phyloP scores from a whole-genome alignment of 2,113 vertebrate genomes.

The Lepus americanus region DNA sequence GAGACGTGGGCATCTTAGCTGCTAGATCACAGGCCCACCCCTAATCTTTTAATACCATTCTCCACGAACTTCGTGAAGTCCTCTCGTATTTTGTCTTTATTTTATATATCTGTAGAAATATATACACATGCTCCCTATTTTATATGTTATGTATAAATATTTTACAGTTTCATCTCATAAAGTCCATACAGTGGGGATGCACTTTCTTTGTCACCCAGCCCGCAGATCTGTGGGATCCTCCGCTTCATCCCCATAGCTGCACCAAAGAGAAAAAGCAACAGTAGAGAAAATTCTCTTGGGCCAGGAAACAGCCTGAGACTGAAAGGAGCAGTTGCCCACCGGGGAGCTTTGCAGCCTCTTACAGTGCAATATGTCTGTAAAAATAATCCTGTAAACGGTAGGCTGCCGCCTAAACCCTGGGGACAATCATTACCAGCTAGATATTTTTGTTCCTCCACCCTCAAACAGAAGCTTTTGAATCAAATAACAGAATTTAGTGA shows the following conservation, averaged over 20 bases:
- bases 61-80: too few species aligned
- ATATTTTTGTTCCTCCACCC: background rate
- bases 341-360: background rate
- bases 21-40: too few species aligned
- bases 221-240: background rate
- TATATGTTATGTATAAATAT: background rate
- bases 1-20: too few species aligned
- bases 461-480: slow-evolving; percentile 33
- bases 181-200: background rate
- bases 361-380: background rate
- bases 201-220: background rate
- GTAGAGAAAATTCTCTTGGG: background rate
- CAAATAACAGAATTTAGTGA: slow-evolving; percentile 33
- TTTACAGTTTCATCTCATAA: background rate
- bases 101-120: background rate
- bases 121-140: background rate
- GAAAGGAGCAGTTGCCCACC: background rate
- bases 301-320: background rate
- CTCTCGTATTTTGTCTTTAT: background rate
- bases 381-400: background rate
- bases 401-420: background rate
- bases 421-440: background rate
- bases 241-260: background rate
- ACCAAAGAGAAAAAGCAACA: background rate
- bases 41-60: too few species aligned